Base-by-base conservation (phyloP, 2,797 vertebrate species). In the Oceanodroma leucorhoa region DNA sequence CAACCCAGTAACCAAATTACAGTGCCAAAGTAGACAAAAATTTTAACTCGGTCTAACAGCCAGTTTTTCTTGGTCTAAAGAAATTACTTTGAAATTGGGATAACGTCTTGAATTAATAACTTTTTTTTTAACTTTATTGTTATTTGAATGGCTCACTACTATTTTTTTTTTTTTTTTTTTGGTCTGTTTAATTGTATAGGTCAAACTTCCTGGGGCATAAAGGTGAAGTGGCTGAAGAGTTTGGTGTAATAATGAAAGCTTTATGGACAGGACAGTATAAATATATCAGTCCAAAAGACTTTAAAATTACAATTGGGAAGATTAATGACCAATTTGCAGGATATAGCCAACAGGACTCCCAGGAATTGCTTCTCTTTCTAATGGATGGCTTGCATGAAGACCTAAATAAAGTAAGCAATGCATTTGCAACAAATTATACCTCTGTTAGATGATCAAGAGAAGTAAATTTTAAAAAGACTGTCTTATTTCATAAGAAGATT, bases 351-450 rank as follows among this genome's bases (percentile, higher is more conserved):
- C 99, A 99, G 83, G 99, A 99, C 97, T 99, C 99, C 14, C 99
- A 99, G 97, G 99, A 99, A 95, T 93, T 99, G 94, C 98, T 99
- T 77, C 98, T 99, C 64, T 99, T 99, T 95, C 98, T 99, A 54
- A 99, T 99, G 99, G 99, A 99, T 36, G 99, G 99, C 55, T 98
- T 99, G 61, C 99, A 99, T 4, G 99, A 99, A 97, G 99, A 99
- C 94, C 98, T 99, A 77, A 99, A 99, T 97, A 99, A 99, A 98
- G 99, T 99, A 98, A 96, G 93, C 20, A 82, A 24, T 61, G 38
- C 14, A 22, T 8, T 75, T 86, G 7, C 21, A 46, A 36, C 7
- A 48, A 79, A 48, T 32, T 6, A 21, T 20, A 0, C 19, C 27
- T 67, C 41, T 79, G 13, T 62, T 46, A 64, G 22, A 55, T 54